These are phyloP conservation scores for Luehdorfia chinensis DNA, from an alignment of 1,140 invertebrate genomes.

Conservation along the genomic window DNA sequence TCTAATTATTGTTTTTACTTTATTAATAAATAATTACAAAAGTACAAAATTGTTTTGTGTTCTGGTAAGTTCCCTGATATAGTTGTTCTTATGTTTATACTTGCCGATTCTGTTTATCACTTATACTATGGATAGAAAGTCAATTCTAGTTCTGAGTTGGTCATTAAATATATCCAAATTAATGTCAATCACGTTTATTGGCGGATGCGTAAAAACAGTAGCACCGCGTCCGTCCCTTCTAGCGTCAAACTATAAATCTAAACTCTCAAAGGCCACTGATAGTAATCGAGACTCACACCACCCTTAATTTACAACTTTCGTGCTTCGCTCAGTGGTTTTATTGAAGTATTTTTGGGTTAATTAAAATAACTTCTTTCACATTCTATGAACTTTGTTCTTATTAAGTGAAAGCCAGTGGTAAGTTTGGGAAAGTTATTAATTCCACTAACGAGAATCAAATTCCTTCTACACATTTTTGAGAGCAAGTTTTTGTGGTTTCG, in stretches of 20 bases:
- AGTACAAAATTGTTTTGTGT: too few relatives aligned
- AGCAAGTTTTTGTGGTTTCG: background rate
- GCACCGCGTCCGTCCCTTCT: slow-evolving; percentile 29
- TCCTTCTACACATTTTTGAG: slow-evolving; percentile 3
- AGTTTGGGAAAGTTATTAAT: slow-evolving; percentile 11
- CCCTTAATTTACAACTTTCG: slow-evolving; percentile 52
- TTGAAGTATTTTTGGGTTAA: slow-evolving; percentile 58
- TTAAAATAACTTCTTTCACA: slow-evolving; percentile 51
- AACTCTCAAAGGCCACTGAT: slow-evolving; percentile 41
- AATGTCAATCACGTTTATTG: slow-evolving; percentile 70
- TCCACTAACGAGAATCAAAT: slow-evolving; percentile 7
- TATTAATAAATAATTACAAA: too few relatives aligned
- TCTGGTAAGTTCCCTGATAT: too few relatives aligned
- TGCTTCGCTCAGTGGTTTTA: slow-evolving; percentile 45
- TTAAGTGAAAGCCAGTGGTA: background rate
- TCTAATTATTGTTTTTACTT: too few relatives aligned
- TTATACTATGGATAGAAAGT: too few relatives aligned
- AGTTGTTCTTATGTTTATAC: too few relatives aligned
- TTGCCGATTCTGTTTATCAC: too few relatives aligned
- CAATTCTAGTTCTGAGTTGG: slow-evolving; percentile 26
- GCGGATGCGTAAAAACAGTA: slow-evolving; percentile 68
- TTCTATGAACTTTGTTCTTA: slow-evolving; percentile 24
- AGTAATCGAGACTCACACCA: slow-evolving; percentile 41
- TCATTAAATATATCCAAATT: slow-evolving; percentile 50
- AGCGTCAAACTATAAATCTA: slow-evolving; percentile 48